Percentiles rank a stretch among this genome's conserved stretches.
These are phyloP conservation scores for Trachelipus rathkii DNA, from an alignment of 1,140 invertebrate genomes.

Conservation along the genomic window DNA sequence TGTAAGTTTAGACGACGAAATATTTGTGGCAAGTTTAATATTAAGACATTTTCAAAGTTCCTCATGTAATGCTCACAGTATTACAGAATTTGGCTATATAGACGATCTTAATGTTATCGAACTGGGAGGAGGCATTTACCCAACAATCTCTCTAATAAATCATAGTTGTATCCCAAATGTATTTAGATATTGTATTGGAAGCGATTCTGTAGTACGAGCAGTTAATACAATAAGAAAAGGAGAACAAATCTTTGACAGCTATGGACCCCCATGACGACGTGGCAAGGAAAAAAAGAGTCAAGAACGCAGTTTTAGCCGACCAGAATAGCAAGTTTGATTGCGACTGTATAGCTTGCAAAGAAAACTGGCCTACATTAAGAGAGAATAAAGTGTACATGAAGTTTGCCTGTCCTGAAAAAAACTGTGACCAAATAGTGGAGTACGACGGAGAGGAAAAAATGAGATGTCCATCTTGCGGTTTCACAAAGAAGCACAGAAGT, in stretches of 20 bases:
- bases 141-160: slow-evolving; percentile 61
- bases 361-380: slow-evolving; percentile 53
- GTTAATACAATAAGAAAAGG: slow-evolving; percentile 54
- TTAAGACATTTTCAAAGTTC: slow-evolving; percentile 59
- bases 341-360: slow-evolving; percentile 55
- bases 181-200: slow-evolving; percentile 54
- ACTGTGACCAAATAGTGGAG: background rate
- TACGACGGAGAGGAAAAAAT: background rate
- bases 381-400: slow-evolving; percentile 13
- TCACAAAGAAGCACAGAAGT: background rate
- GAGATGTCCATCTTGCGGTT: background rate
- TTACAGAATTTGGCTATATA: slow-evolving; percentile 55
- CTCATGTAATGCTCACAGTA: slow-evolving; percentile 64
- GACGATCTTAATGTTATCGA: slow-evolving; percentile 52
- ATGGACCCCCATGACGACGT: slow-evolving; percentile 56
- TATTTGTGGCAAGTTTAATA: slow-evolving; percentile 52
- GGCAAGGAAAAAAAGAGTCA: slow-evolving; percentile 47
- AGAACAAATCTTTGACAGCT: slow-evolving; percentile 60
- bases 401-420: background rate
- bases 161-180: slow-evolving; percentile 61
- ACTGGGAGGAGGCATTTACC: slow-evolving; percentile 60
- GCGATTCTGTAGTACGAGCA: slow-evolving; percentile 54
- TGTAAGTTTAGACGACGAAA: slow-evolving; percentile 38
- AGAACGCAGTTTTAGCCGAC: slow-evolving; percentile 48
- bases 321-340: slow-evolving; percentile 62